phyloP scores from a whole-genome alignment of 2,888 invertebrate species.

The Penaeus monodon region DNA sequence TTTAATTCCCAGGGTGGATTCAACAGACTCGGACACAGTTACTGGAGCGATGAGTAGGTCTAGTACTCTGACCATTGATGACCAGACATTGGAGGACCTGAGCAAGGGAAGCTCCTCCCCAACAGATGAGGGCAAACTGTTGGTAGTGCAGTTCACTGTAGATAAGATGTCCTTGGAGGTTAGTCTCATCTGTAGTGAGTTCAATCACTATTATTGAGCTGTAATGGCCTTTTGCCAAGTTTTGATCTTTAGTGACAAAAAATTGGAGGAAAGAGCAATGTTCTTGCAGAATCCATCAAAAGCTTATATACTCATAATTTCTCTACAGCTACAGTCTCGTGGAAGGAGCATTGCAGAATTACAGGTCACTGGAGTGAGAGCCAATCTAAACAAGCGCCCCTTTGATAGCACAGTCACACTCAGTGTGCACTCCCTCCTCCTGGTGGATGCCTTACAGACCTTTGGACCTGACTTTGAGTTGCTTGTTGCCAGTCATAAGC shows the following conservation, averaged over 20 bases:
- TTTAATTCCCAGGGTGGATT: neutral
- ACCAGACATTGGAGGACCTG: conserved; percentile 1
- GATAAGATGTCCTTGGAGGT: conserved; percentile 85
- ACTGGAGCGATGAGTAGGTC: conserved; percentile 14
- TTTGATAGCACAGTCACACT: conserved; percentile 83
- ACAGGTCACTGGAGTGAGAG: conserved; percentile 89
- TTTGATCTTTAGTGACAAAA: too few species aligned
- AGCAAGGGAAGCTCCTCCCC: conserved; percentile 34
- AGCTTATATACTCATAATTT: neutral
- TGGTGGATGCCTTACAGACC: conserved; percentile 95
- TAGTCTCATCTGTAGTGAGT: conserved; percentile 11
- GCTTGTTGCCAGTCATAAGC: conserved; percentile 92
- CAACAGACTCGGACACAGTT: neutral
- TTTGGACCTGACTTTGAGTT: conserved; percentile 96
- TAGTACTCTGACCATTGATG: conserved; percentile 25
- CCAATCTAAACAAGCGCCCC: conserved; percentile 81
- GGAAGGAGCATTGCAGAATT: conserved; percentile 93
- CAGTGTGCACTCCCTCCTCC: conserved; percentile 89
- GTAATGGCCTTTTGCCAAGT: too few species aligned
- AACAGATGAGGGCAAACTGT: conserved; percentile 75
- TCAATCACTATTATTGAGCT: too few species aligned
- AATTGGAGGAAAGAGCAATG: too few species aligned
- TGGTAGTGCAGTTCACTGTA: conserved; percentile 88
- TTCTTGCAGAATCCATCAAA: too few species aligned
- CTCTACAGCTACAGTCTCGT: conserved; percentile 79